Evolutionary conservation across 1,140 invertebrate genomes (phyloP).

Genomic region (Sweltsa coloradensis): DNA sequence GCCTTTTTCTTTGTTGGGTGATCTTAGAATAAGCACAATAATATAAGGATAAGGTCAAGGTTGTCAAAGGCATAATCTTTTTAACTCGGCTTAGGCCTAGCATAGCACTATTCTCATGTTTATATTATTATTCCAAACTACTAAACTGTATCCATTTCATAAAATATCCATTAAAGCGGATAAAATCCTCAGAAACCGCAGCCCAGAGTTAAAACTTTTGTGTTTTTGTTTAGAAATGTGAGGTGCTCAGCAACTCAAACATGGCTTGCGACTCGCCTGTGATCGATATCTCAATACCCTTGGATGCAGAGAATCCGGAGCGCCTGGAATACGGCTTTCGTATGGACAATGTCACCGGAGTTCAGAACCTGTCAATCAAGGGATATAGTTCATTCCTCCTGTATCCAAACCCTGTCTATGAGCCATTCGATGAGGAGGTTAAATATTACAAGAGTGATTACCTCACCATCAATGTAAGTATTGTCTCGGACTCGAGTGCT

Average conservation of each 20-base stretch:
- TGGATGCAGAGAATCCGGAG: slow-evolving; percentile 64
- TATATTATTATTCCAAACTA: no score
- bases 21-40: no score
- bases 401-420: slow-evolving; percentile 85
- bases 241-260: slow-evolving; percentile 56
- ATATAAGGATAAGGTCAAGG: no score
- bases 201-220: no score
- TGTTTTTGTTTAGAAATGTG: slow-evolving; percentile 53
- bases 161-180: no score
- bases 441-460: slow-evolving; percentile 95
- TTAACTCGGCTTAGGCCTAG: no score
- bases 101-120: no score
- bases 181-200: no score
- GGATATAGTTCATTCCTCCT: slow-evolving; percentile 59
- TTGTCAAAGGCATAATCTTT: no score
- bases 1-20: no score
- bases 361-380: slow-evolving; percentile 61
- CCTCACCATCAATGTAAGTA: slow-evolving; percentile 77
- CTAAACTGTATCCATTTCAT: no score
- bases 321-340: slow-evolving; percentile 83
- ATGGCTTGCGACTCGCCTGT: slow-evolving; percentile 81
- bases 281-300: slow-evolving; percentile 53
- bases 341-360: slow-evolving; percentile 85
- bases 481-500: no score
- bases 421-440: slow-evolving; percentile 77